Percentiles rank a stretch among this genome's conserved stretches.
Evolutionary conservation across 2,113 vertebrate genomes (phyloP).

Genomic region (Psephotus haematonotus): DNA sequence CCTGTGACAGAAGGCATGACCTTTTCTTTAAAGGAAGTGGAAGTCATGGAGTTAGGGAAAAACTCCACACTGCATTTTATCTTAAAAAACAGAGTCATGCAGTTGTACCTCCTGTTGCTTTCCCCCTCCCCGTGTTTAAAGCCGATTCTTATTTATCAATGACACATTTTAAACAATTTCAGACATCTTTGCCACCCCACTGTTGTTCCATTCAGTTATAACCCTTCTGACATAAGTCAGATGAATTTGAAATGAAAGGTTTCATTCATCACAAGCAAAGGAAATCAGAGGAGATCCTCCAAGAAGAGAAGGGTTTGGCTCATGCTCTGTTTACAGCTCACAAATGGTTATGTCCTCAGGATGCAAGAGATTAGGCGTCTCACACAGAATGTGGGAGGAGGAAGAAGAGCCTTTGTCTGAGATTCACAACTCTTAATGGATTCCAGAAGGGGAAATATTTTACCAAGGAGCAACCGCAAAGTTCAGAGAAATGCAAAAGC

Average conservation of each 20-base stretch:
- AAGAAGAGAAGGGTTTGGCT: neutral
- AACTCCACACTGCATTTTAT: neutral
- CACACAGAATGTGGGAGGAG: neutral
- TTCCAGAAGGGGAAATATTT: constrained; percentile 44
- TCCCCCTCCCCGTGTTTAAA: neutral
- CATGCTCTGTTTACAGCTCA: neutral
- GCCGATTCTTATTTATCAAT: neutral
- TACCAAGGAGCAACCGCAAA: neutral
- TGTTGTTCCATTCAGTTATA: neutral
- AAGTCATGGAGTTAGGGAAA: neutral
- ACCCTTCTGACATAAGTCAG: constrained; percentile 16
- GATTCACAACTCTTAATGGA: constrained; percentile 9
- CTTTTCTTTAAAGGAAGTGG: constrained; percentile 16
- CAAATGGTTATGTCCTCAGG: neutral
- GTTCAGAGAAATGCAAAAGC: constrained; percentile 42
- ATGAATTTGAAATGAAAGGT: neutral
- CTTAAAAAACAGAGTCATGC: neutral
- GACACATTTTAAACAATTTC: neutral
- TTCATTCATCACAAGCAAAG: neutral
- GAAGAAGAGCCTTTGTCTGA: neutral
- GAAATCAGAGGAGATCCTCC: neutral
- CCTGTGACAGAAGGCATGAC: neutral
- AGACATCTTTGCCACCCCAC: neutral
- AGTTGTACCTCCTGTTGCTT: neutral
- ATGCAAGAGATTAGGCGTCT: constrained; percentile 23